Evolutionary conservation across 92 coral and sea anemone genomes (phyloP).

Genomic region (Epizoanthus scotinus): DNA sequence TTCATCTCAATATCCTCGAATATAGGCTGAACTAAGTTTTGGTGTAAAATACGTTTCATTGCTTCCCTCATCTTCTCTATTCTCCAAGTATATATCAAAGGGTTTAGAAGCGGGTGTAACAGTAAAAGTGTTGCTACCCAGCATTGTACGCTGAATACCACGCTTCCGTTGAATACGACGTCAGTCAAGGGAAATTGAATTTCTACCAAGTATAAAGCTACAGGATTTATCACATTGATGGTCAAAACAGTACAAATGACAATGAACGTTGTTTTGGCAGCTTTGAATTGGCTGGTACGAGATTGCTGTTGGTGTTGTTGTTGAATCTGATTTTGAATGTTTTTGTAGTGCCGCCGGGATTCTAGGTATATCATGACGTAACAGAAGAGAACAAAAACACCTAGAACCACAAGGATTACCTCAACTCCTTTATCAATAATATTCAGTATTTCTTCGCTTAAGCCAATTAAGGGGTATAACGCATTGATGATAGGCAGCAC

Average conservation of each 20-base stretch:
- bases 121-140: slow-evolving; percentile 13
- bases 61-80: not conserved
- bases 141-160: slow-evolving; percentile 3
- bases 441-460: not conserved
- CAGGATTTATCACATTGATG: not conserved
- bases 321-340: slow-evolving; percentile 1
- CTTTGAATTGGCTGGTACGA: not conserved
- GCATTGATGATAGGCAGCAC: not conserved
- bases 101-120: not conserved
- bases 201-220: not conserved
- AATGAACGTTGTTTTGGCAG: slow-evolving; percentile 20
- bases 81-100: not conserved
- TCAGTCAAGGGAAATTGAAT: not conserved
- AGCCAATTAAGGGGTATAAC: not conserved
- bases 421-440: not conserved
- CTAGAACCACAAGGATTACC: not conserved
- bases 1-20: not conserved
- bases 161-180: not conserved
- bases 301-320: not conserved
- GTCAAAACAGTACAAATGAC: not conserved
- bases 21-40: not conserved
- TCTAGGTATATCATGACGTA: slow-evolving; percentile 7
- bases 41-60: not conserved
- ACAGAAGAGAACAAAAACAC: not conserved
- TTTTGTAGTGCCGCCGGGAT: slow-evolving; percentile 3